phyloP scores from a whole-genome alignment of 2,888 invertebrate genomes.

The Toxonevra muliebris region DNA sequence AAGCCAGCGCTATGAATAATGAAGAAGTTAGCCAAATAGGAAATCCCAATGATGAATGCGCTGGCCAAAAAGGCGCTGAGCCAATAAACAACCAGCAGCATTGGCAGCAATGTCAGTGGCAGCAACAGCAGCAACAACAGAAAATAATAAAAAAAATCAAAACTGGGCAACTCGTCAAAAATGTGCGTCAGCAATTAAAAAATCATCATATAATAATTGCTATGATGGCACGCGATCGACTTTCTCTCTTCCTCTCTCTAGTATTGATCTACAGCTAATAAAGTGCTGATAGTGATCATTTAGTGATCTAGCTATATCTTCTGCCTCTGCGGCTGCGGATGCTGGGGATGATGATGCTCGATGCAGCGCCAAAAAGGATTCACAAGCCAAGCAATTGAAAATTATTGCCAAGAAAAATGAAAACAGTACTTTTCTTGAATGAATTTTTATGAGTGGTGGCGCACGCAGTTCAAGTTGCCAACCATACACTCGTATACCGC shows the following conservation, averaged over 20 bases:
- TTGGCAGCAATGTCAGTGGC: background rate
- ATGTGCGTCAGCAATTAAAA: conserved; percentile 59
- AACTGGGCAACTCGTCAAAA: conserved; percentile 60
- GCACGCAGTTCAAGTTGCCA: conserved; percentile 26
- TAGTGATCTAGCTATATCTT: no score
- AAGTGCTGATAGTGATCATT: no score
- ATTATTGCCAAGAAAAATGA: conserved; percentile 29
- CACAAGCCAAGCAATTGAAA: background rate
- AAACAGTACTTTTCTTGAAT: conserved; percentile 15
- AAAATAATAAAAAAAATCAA: background rate
- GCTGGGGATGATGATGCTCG: background rate
- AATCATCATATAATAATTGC: conserved; percentile 14
- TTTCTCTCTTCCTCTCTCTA: background rate
- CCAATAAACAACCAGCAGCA: conserved; percentile 46
- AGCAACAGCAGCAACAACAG: background rate
- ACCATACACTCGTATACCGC: background rate
- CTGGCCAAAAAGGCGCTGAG: conserved; percentile 50
- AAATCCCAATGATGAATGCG: conserved; percentile 34
- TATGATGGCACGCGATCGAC: conserved; percentile 1
- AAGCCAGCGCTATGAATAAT: conserved; percentile 14
- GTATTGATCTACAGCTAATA: no score
- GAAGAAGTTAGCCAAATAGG: conserved; percentile 36
- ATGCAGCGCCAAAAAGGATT: conserved; percentile 26
- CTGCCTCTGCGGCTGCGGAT: background rate
- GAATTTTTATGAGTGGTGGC: conserved; percentile 28